phyloP scores from a whole-genome alignment of 2,113 vertebrate species.

The Echinops telfairi region DNA sequence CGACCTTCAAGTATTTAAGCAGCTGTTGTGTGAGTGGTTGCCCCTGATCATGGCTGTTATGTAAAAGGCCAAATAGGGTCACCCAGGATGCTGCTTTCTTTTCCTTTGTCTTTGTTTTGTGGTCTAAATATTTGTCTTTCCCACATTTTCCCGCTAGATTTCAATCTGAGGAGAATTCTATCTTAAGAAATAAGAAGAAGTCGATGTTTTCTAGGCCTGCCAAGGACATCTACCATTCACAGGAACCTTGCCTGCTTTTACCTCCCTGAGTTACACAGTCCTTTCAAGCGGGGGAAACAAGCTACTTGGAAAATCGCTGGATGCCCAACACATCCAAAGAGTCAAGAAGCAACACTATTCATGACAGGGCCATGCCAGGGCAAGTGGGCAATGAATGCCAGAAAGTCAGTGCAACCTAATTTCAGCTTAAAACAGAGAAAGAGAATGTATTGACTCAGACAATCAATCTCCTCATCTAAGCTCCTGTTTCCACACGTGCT shows the following conservation, averaged over 20 bases:
- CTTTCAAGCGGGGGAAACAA: not conserved
- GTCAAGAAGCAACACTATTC: not conserved
- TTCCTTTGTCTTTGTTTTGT: constrained; percentile 4
- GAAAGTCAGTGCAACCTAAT: not conserved
- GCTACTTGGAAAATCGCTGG: not conserved
- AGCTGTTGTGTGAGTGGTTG: not conserved
- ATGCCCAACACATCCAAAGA: not conserved
- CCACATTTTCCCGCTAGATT: no score
- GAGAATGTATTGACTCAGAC: not conserved
- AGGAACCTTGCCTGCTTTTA: constrained; percentile 13
- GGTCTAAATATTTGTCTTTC: constrained; percentile 4
- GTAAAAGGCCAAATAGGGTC: not conserved
- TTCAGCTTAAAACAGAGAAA: not conserved
- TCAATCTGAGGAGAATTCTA: not conserved
- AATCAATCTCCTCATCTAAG: not conserved
- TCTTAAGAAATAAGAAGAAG: not conserved
- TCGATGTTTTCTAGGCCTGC: not conserved
- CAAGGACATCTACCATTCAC: not conserved
- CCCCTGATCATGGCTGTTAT: not conserved
- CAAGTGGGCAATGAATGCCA: not conserved
- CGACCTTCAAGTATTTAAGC: not conserved
- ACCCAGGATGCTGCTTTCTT: not conserved
- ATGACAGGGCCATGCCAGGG: not conserved
- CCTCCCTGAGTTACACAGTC: not conserved
- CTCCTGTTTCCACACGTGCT: not conserved